These are phyloP conservation scores for Diadumene lineata DNA, from an alignment of 92 coral and sea anemone genomes.

Conservation along the genomic window DNA sequence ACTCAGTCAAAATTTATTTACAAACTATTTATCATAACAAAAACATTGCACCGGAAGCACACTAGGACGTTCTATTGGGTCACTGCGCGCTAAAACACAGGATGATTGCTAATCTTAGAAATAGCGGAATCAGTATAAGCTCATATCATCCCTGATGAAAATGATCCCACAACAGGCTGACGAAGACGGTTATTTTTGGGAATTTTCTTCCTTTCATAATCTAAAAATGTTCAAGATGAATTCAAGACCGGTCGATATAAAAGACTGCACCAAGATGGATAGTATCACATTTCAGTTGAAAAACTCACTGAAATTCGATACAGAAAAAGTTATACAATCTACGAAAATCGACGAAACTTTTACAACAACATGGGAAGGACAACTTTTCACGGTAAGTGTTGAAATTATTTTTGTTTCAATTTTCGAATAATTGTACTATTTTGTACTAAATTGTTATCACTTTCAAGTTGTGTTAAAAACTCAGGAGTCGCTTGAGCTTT, in stretches of 20 bases:
- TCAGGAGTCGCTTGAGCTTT: too few species aligned
- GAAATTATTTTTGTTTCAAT: background rate
- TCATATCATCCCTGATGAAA: background rate
- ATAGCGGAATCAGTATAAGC: background rate
- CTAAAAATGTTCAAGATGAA: background rate
- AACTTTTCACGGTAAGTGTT: constrained; percentile 2
- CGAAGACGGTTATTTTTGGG: too few species aligned
- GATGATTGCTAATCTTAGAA: constrained; percentile 10
- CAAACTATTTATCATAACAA: too few species aligned
- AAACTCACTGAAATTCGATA: constrained; percentile 15
- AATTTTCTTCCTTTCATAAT: constrained; percentile 16
- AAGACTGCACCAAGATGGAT: background rate
- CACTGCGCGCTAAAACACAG: too few species aligned
- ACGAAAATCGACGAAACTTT: constrained; percentile 2
- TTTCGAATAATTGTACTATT: background rate
- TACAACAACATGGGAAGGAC: background rate
- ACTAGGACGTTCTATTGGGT: too few species aligned
- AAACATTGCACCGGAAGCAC: too few species aligned
- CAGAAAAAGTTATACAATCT: background rate
- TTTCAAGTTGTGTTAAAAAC: too few species aligned
- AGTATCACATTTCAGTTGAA: constrained; percentile 10
- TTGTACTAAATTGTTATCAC: background rate
- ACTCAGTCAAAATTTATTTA: too few species aligned
- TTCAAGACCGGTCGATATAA: background rate
- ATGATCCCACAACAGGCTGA: too few species aligned